Base-by-base conservation (phyloP, 2,113 vertebrate genomes). In the Scomber colias region DNA sequence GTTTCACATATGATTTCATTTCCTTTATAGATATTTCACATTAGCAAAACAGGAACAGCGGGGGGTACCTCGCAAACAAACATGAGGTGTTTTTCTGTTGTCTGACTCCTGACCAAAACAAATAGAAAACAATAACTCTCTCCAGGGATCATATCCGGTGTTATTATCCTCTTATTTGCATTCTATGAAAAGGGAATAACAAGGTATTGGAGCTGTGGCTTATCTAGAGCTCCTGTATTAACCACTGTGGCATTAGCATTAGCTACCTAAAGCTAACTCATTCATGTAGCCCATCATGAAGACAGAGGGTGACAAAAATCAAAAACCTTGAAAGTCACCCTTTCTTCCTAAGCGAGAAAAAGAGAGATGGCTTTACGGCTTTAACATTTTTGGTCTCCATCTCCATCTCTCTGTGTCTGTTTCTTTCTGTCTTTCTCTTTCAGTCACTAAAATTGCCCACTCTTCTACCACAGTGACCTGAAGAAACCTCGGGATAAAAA, bases 101-200 rank as follows among this genome's bases (percentile, higher is more conserved):
- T 90, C 89, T 75, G 59, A 83, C 68, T 78, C 57, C 0, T 54
- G 11, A 80, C 57, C 77, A 83, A 91, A 92, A 90, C 87, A 92
- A 94, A 85, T 40, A 64, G 75, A 74, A 74, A 91, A 90, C 86
- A 90, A 90, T 89, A 81, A 72, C 75, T 31, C 67, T 78, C 84
- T 75, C 81, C 12, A 3, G 45, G 55, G 82, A 89, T 92, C 83
- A 89, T 85, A 87, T 89, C 53, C 44, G n/a, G 14, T 19, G 27
- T 80, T 88, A 90, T 94, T 86, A 93, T 93, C 91, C 90, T 94
- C 90, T 94, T 92, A 90, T 86, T 87, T 89, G 67, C 63, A 72
- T 81, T 82, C 31, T 70, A 83, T 84, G 77, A 79, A 85, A 85
- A 71, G 51, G 64, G 49, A 92, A 94, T 89, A 92, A 94, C 89